A percentile compares a stretch with the other conserved stretches of the same genome.
Evolutionary conservation across 2,888 invertebrate genomes (phyloP).

Genomic region (Leptogaster cylindrica): DNA sequence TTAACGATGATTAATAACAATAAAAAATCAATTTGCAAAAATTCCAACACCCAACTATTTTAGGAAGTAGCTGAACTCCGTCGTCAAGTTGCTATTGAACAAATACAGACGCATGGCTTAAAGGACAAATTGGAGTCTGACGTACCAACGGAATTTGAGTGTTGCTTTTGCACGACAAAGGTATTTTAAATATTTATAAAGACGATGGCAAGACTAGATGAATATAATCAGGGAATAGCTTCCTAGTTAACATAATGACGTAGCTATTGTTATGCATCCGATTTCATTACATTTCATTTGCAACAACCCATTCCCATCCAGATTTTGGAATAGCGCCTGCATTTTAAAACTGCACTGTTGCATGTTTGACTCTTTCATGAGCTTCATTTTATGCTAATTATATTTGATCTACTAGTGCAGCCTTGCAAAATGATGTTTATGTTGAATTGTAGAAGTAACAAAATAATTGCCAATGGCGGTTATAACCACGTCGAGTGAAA

Average conservation of each 20-base stretch:
- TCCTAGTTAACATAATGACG: no score
- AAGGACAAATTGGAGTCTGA: slow-evolving; percentile 77
- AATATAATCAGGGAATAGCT: not conserved
- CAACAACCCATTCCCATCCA: slow-evolving; percentile 4
- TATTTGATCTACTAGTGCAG: no score
- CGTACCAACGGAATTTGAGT: slow-evolving; percentile 94
- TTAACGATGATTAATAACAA: slow-evolving; percentile 24
- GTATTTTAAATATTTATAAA: slow-evolving; percentile 60
- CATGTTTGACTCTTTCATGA: slow-evolving; percentile 1
- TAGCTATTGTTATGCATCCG: no score
- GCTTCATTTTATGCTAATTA: slow-evolving; percentile 3
- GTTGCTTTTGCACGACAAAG: slow-evolving; percentile 96
- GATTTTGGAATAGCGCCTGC: not conserved
- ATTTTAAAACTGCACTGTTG: slow-evolving; percentile 21
- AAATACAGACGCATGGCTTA: slow-evolving; percentile 61
- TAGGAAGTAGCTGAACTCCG: slow-evolving; percentile 63
- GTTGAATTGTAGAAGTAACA: no score
- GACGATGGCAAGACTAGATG: not conserved
- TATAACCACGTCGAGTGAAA: no score
- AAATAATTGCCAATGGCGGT: no score
- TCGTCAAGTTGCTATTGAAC: slow-evolving; percentile 62
- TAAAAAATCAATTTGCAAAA: slow-evolving; percentile 14
- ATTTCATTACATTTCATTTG: not conserved
- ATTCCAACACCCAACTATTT: slow-evolving; percentile 51
- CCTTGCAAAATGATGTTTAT: no score